Conservation (phyloP, 1,140 invertebrate genomes). For the Cherax destructor region DNA sequence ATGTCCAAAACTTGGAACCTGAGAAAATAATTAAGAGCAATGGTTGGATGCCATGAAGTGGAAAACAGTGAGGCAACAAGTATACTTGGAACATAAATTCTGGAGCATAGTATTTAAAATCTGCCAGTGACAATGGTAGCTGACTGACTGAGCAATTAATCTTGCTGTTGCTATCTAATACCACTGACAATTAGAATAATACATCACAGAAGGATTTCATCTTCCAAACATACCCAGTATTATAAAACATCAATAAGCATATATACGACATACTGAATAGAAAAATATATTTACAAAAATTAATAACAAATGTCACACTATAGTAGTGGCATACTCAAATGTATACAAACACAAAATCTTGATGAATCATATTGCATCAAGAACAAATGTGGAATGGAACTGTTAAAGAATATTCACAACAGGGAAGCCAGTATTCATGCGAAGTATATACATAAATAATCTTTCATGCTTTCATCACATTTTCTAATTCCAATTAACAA, state of each 20-base stretch:
- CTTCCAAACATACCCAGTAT: background rate
- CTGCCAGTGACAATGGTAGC: background rate
- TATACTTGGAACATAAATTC: constrained; percentile 5
- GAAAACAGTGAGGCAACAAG: constrained; percentile 3
- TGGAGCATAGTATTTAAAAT: background rate
- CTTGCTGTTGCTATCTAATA: background rate
- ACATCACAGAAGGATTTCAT: background rate
- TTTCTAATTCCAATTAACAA: constrained; percentile 52
- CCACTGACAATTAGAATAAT: background rate
- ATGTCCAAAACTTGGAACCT: constrained; percentile 43
- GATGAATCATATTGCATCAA: background rate
- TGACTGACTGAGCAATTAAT: background rate
- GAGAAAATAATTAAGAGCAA: constrained; percentile 38
- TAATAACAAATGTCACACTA: background rate
- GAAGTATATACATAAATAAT: background rate
- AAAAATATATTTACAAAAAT: background rate
- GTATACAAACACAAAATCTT: background rate
- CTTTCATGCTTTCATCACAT: constrained; percentile 21
- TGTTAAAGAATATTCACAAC: background rate
- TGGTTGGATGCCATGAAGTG: constrained; percentile 25
- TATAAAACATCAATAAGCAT: constrained; percentile 6
- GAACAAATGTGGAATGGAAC: background rate
- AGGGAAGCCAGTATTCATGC: background rate
- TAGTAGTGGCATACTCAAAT: background rate
- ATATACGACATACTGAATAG: constrained; percentile 16